These are phyloP conservation scores for Catocala nupta DNA, from an alignment of 2,888 invertebrate genomes.

Conservation along the genomic window DNA sequence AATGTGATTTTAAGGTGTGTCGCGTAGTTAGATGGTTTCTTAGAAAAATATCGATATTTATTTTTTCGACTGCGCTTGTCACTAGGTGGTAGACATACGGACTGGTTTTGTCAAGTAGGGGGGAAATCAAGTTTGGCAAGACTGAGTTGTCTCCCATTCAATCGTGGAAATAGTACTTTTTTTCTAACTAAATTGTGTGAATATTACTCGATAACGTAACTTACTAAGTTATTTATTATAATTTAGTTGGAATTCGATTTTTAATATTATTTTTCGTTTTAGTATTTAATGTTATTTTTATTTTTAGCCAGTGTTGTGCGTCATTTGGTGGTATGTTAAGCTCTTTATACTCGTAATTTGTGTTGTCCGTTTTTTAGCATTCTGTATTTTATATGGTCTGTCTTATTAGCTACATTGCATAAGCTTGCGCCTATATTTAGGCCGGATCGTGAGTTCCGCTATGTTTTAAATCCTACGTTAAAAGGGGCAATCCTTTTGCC, in stretches of 20 bases:
- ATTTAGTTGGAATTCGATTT: no score
- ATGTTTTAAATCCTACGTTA: no score
- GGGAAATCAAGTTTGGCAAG: constrained; percentile 46
- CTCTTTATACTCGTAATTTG: no score
- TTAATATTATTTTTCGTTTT: background rate
- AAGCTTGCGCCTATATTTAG: no score
- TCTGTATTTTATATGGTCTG: no score
- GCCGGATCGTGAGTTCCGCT: no score
- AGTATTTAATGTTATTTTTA: background rate
- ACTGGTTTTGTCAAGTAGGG: constrained; percentile 40
- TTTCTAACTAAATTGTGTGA: constrained; percentile 24
- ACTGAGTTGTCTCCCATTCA: constrained; percentile 28
- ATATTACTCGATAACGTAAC: constrained; percentile 19
- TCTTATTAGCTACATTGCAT: no score
- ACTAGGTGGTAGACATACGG: constrained; percentile 45
- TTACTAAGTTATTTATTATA: background rate
- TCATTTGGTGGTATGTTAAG: no score
- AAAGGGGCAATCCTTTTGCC: no score
- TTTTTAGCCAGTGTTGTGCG: background rate
- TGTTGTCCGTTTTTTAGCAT: background rate
- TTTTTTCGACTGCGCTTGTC: constrained; percentile 25
- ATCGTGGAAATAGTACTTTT: constrained; percentile 27
- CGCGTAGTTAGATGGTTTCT: background rate
- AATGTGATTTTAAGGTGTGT: no score
- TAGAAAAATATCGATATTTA: constrained; percentile 36